Base-by-base conservation (phyloP, 2,113 vertebrate species). In the Trematocara zebra region DNA sequence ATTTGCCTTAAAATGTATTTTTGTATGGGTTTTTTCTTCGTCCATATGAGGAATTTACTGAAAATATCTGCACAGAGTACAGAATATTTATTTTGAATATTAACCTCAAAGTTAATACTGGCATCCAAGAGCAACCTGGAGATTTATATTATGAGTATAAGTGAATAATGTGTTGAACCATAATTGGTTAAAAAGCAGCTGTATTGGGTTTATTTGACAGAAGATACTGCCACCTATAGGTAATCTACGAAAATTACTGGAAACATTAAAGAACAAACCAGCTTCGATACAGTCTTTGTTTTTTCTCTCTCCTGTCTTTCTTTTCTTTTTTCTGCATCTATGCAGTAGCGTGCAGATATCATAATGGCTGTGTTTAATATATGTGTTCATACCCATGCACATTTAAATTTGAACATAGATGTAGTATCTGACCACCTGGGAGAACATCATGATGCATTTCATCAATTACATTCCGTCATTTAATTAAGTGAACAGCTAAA, bases 181-280 rank as follows among this genome's bases (percentile, higher is more conserved):
- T 37, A 5, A 49, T 3, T 57, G 9, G 11, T 82, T 40, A 51
- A 26, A 54, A 1, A 80, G 64, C 8, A 37, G 10, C 33, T 31
- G 12, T 8, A 40, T 5, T 49, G 4, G 6, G 23, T 54, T 2
- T 18, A 87, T 81, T 81, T 47, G 20, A 12, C 37, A 69, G 37
- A 54, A 10, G 18, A 90, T 69, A 87, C 87, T 85, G 90, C 92
- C 91, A 92, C 28, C 93, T 93, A n/a, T 31, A 28, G 94, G 92
- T 20, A 7, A 54, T 20, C 4, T 1, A 12, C 26, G 4, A 18
- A 54, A 78, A 82, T 79, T 28, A 89, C 80, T 20, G 49, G 37
- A 51, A 76, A 51, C 10, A 8, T 51, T 51, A 51, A 76, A 51
- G 26, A 76, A 76, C 26, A 49, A 49, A 76, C 15, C 42, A 31